These are phyloP conservation scores for Illadopsis cleaveri DNA, from an alignment of 2,113 vertebrate species.

Conservation along the genomic window DNA sequence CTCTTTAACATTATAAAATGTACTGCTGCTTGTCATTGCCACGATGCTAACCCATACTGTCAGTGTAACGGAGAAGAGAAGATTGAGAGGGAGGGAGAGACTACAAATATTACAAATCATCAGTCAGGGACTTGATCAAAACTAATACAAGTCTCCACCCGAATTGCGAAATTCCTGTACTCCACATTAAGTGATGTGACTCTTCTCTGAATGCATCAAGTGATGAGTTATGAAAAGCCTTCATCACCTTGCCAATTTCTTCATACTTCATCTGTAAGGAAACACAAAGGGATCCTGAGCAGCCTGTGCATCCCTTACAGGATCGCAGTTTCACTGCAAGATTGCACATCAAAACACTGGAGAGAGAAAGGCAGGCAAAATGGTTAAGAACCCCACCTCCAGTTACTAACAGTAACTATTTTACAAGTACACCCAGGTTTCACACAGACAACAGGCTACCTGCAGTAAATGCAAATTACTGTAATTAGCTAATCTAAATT, in stretches of 20 bases:
- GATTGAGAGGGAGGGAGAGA: background rate
- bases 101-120: constrained; percentile 2
- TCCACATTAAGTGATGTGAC: background rate
- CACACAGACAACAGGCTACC: background rate
- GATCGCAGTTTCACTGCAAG: background rate
- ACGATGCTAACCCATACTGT: background rate
- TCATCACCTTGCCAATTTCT: background rate
- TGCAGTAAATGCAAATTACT: background rate
- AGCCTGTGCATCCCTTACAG: background rate
- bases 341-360: background rate
- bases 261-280: background rate
- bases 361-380: background rate
- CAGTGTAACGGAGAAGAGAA: background rate
- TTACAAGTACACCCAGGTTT: background rate
- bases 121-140: background rate
- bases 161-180: background rate
- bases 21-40: background rate
- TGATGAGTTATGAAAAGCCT: background rate
- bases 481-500: constrained; percentile 22
- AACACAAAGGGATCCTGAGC: background rate
- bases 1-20: constrained; percentile 8
- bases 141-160: background rate
- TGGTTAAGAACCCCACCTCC: background rate
- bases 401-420: background rate
- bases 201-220: background rate